Evolutionary conservation across 2,797 vertebrate genomes (phyloP).

Genomic region (Acanthiza pusilla): DNA sequence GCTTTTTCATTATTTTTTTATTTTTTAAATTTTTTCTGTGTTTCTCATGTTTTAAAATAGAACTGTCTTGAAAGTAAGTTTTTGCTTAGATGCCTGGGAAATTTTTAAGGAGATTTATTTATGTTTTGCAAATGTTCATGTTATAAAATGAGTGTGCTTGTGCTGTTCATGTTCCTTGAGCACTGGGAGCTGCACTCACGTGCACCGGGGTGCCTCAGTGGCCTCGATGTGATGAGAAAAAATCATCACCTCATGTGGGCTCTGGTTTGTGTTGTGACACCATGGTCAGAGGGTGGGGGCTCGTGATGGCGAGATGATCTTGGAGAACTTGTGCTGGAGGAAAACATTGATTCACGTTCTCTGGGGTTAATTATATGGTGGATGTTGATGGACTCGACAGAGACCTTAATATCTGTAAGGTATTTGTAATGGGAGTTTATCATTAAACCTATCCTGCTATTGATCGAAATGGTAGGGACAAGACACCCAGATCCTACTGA

Average conservation of each 20-base stretch:
- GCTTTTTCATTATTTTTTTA: neutral
- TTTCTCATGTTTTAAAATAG: constrained; percentile 21
- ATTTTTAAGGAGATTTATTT: neutral
- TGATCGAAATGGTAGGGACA: neutral
- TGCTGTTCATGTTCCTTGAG: neutral
- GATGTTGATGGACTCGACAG: neutral
- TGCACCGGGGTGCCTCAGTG: neutral
- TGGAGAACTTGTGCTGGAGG: neutral
- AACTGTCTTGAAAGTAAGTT: neutral
- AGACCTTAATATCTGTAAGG: neutral
- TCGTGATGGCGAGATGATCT: rapidly evolving
- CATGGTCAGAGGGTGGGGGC: neutral
- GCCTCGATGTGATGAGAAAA: neutral
- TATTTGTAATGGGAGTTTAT: neutral
- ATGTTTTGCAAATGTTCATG: neutral
- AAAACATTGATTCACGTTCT: neutral
- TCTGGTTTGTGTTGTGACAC: neutral
- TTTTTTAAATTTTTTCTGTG: neutral
- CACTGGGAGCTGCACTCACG: rapidly evolving
- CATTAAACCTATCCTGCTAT: neutral
- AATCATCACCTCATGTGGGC: rapidly evolving
- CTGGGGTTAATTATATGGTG: neutral
- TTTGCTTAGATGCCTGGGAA: neutral
- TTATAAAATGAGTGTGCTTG: neutral
- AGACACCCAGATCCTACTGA: neutral